Percentiles rank a stretch among this genome's conserved stretches.
Evolutionary conservation across 53 echinoderm and acorn worm species (phyloP).

Genomic region (Temnopleurus reevesii): DNA sequence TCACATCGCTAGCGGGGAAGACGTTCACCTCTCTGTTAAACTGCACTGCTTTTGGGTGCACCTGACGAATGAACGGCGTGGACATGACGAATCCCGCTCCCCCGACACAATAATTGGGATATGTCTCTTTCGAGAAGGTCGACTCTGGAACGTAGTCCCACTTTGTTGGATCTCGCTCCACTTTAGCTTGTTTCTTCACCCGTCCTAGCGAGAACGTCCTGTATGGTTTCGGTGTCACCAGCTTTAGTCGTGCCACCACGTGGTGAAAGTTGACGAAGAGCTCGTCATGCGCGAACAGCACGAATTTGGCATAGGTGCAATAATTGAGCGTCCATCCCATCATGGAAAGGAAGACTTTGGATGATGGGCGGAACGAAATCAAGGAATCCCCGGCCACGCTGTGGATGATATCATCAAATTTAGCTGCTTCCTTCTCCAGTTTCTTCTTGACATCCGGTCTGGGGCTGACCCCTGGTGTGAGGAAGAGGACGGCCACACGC

Average conservation of each 20-base stretch:
- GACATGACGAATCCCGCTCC: constrained; percentile 90
- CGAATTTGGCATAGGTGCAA: constrained; percentile 71
- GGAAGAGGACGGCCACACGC: constrained; percentile 61
- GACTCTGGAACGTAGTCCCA: constrained; percentile 70
- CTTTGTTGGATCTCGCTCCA: constrained; percentile 56
- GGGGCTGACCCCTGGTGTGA: constrained; percentile 64
- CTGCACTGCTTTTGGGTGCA: constrained; percentile 53
- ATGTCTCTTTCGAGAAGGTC: constrained; percentile 60
- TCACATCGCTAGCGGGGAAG: constrained; percentile 79
- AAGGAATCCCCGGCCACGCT: constrained; percentile 65
- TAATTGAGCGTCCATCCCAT: constrained; percentile 80
- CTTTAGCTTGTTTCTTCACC: constrained; percentile 72
- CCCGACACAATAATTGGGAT: constrained; percentile 86
- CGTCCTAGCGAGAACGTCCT: constrained; percentile 69
- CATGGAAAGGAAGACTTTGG: constrained; percentile 67
- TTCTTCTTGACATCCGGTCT: constrained; percentile 41
- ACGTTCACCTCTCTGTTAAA: constrained; percentile 48
- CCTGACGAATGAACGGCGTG: constrained; percentile 57
- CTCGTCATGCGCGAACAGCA: constrained; percentile 75
- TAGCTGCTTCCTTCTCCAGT: constrained; percentile 47
- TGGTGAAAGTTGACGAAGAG: constrained; percentile 74
- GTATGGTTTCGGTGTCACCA: constrained; percentile 28
- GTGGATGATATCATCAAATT: constrained; percentile 68
- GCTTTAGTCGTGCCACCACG: constrained; percentile 62
- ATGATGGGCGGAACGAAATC: constrained; percentile 60